A percentile compares a stretch with the other conserved stretches of the same genome.
These are phyloP conservation scores for Carpatolechia fugitivella DNA, from an alignment of 2,888 invertebrate species.

Conservation along the genomic window DNA sequence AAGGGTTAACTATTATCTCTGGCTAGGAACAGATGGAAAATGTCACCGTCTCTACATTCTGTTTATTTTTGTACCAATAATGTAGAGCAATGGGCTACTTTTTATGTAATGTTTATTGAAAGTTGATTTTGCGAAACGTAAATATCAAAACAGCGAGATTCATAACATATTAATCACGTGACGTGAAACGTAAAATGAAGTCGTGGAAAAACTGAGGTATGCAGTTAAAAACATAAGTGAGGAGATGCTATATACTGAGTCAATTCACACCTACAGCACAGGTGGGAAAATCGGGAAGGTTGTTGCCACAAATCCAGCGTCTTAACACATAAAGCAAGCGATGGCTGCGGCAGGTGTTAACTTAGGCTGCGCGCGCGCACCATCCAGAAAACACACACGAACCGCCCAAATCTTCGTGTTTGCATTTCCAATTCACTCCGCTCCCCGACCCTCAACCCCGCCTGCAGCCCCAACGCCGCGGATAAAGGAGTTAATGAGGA, in stretches of 20 bases:
- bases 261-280: slow-evolving; percentile 45
- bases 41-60: slow-evolving; percentile 47
- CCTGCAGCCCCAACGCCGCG: slow-evolving; percentile 37
- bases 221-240: slow-evolving; percentile 7
- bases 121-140: slow-evolving; percentile 1
- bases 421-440: slow-evolving; percentile 53
- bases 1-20: slow-evolving; percentile 69
- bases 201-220: slow-evolving; percentile 3
- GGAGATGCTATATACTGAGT: slow-evolving; percentile 37
- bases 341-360: slow-evolving; percentile 73
- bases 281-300: slow-evolving; percentile 49
- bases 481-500: slow-evolving; percentile 46
- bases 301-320: slow-evolving; percentile 43
- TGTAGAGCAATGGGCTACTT: slow-evolving; percentile 5
- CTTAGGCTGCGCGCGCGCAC: slow-evolving; percentile 42
- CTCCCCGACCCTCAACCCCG: slow-evolving; percentile 41
- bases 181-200: slow-evolving; percentile 11
- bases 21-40: slow-evolving; percentile 60
- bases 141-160: neutral
- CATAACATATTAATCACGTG: neutral
- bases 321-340: slow-evolving; percentile 49
- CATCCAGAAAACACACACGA: slow-evolving; percentile 57
- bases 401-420: slow-evolving; percentile 71
- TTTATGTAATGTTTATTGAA: too few relatives aligned
- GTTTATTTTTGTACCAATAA: slow-evolving; percentile 39